Conservation (phyloP, 2,888 invertebrate genomes). For the Cenopis cana region DNA sequence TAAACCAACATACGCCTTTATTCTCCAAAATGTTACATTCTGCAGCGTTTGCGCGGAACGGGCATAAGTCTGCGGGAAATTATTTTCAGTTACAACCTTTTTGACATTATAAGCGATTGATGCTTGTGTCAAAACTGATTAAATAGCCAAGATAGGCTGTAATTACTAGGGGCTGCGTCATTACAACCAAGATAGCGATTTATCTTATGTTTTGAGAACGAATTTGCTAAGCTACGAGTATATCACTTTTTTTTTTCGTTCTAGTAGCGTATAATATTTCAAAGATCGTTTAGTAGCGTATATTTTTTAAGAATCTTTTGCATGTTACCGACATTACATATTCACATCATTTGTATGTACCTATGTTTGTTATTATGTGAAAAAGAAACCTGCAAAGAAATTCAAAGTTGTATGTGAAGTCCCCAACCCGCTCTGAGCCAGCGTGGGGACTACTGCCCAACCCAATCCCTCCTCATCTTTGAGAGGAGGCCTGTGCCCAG, state of each 20-base stretch:
- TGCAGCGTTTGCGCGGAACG: neutral
- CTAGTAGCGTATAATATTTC: too few relatives aligned
- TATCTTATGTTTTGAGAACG: slow-evolving; percentile 20
- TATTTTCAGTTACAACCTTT: neutral
- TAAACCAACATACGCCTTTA: slow-evolving; percentile 1
- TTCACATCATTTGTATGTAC: too few relatives aligned
- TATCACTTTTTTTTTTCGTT: too few relatives aligned
- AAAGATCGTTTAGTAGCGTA: neutral
- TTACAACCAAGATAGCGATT: slow-evolving; percentile 33
- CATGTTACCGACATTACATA: too few relatives aligned
- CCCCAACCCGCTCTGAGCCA: too few relatives aligned
- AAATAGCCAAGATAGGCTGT: slow-evolving; percentile 42
- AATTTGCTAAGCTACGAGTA: neutral
- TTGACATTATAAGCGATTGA: slow-evolving; percentile 1
- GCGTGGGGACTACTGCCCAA: too few relatives aligned
- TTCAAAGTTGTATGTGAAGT: too few relatives aligned
- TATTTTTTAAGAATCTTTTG: too few relatives aligned
- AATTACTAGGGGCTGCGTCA: slow-evolving; percentile 40
- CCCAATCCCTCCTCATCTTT: too few relatives aligned
- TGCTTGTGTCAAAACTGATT: slow-evolving; percentile 41
- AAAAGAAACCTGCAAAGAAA: too few relatives aligned
- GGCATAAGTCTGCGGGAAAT: neutral
- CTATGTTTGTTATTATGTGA: too few relatives aligned
- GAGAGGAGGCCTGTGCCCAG: too few relatives aligned
- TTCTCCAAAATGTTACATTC: neutral